These are phyloP conservation scores for Ischnus inquisitorius DNA, from an alignment of 2,888 invertebrate species.

Conservation along the genomic window DNA sequence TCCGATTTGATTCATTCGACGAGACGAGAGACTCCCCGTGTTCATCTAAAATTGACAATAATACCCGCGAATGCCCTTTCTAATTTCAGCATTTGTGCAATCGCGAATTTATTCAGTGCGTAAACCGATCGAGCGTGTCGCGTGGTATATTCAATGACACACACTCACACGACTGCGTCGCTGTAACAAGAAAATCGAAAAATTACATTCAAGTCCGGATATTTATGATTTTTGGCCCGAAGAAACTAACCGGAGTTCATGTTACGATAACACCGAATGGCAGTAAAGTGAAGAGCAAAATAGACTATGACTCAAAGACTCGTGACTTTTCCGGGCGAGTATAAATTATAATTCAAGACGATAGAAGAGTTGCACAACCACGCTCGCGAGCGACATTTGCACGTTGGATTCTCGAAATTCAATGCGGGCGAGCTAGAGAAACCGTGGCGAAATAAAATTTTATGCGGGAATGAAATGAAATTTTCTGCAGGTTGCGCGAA, in stretches of 20 bases:
- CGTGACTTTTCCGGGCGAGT: constrained; percentile 25
- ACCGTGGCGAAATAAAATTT: constrained; percentile 19
- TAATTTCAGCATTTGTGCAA: constrained; percentile 30
- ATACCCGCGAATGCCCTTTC: background rate
- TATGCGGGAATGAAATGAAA: background rate
- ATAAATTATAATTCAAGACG: constrained; percentile 20
- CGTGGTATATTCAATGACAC: background rate
- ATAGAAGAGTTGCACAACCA: constrained; percentile 19
- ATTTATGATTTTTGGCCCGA: constrained; percentile 32
- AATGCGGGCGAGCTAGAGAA: constrained; percentile 1
- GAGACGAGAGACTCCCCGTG: background rate
- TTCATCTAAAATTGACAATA: constrained; percentile 20
- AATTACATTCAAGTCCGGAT: constrained; percentile 8
- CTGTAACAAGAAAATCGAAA: constrained; percentile 40
- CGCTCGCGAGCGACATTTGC: background rate
- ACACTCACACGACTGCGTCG: background rate
- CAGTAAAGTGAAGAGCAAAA: constrained; percentile 4
- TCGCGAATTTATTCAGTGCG: background rate
- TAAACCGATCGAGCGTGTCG: background rate
- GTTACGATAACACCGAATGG: constrained; percentile 25
- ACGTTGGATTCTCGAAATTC: constrained; percentile 18
- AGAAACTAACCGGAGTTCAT: background rate
- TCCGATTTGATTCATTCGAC: constrained; percentile 3
- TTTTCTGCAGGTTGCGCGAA: background rate
- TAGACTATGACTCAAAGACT: constrained; percentile 29